Evolutionary conservation across 2,888 invertebrate genomes (phyloP).

Genomic region (Panzeria rudis): DNA sequence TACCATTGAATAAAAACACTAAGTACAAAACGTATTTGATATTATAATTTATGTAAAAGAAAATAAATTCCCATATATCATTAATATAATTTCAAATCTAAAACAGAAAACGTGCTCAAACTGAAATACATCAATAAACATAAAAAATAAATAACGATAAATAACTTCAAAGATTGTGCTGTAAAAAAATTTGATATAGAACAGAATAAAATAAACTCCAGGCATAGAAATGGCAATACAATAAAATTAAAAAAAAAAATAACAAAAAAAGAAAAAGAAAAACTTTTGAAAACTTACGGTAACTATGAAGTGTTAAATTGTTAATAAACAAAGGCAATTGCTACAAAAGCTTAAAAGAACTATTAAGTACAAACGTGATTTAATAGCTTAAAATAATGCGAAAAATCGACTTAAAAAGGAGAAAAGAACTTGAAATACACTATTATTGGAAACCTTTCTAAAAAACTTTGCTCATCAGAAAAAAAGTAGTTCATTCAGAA

Average conservation of each 20-base stretch:
- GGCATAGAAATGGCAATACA: constrained; percentile 1
- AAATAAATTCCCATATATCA: constrained; percentile 59
- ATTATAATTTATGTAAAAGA: not conserved
- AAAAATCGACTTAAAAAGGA: constrained; percentile 64
- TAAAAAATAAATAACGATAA: constrained; percentile 61
- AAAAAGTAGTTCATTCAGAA: constrained; percentile 45
- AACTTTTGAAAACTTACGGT: constrained; percentile 42
- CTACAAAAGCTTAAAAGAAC: constrained; percentile 69
- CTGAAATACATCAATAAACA: constrained; percentile 61
- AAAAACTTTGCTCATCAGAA: constrained; percentile 10
- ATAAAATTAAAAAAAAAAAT: not conserved
- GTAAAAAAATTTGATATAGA: constrained; percentile 4
- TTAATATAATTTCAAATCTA: constrained; percentile 45
- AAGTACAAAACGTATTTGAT: not conserved
- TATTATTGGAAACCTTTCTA: constrained; percentile 62
- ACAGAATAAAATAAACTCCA: constrained; percentile 18
- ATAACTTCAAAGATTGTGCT: constrained; percentile 50
- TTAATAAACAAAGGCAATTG: constrained; percentile 78
- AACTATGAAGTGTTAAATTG: constrained; percentile 79
- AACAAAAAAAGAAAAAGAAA: constrained; percentile 10
- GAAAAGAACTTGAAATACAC: constrained; percentile 26
- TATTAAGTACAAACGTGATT: constrained; percentile 75
- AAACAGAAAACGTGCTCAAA: constrained; percentile 55
- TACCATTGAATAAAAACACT: not conserved
- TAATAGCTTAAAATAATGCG: constrained; percentile 80